Percentiles rank a stretch among this genome's conserved stretches.
Conservation (phyloP, 2,888 invertebrate genomes). For the Pimpla rufipes region DNA sequence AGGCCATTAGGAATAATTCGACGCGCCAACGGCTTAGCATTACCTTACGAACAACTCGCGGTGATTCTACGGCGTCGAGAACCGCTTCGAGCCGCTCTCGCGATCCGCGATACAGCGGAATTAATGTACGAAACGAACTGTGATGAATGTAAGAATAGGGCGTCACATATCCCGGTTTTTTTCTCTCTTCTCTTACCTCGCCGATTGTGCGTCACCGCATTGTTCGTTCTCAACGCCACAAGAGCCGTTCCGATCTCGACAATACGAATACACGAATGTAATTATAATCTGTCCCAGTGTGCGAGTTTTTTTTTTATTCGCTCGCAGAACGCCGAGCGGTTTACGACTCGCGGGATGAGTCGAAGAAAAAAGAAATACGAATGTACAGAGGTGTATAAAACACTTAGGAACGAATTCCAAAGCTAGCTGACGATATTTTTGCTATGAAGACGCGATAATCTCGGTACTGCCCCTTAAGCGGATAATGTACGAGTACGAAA, state of each 20-base stretch:
- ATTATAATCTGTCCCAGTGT: conserved; percentile 14
- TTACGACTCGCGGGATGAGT: neutral
- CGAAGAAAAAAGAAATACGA: neutral
- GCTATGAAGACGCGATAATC: conserved; percentile 26
- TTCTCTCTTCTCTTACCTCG: neutral
- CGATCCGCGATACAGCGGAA: neutral
- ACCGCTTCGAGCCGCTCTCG: neutral
- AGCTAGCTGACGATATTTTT: conserved; percentile 39
- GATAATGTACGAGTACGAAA: conserved; percentile 14
- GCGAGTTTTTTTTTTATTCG: neutral
- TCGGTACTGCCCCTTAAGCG: conserved; percentile 21
- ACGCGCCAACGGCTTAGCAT: neutral
- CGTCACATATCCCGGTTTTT: neutral
- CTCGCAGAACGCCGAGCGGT: neutral
- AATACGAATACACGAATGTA: conserved; percentile 30
- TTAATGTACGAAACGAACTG: conserved; percentile 9
- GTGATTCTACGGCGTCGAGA: neutral
- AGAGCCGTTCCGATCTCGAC: conserved; percentile 36
- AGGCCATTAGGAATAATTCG: neutral
- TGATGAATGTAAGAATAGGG: conserved; percentile 9
- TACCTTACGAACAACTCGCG: neutral
- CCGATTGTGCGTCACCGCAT: conserved; percentile 8
- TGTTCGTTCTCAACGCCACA: conserved; percentile 4
- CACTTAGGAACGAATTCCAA: conserved; percentile 11
- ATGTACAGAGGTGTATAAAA: neutral